These are phyloP conservation scores for Poecilia wingei DNA, from an alignment of 2,797 vertebrate genomes.

Conservation along the genomic window DNA sequence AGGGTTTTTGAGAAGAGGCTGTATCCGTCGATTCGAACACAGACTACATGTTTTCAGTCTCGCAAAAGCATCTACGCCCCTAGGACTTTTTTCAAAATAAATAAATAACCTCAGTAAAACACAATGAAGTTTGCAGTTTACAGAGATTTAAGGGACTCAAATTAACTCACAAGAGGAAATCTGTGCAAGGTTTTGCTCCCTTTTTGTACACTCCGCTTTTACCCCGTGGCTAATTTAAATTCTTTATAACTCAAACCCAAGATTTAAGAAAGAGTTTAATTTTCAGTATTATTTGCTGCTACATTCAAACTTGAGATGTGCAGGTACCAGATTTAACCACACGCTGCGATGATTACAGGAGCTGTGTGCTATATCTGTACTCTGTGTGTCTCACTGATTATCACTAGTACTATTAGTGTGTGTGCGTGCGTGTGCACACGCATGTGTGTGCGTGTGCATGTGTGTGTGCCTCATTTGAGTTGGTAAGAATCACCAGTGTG, in stretches of 20 bases:
- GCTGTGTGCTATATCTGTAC: conserved; percentile 34
- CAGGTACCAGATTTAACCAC: conserved; percentile 15
- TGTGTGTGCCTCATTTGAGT: not conserved
- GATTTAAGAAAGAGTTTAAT: not conserved
- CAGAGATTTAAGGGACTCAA: not conserved
- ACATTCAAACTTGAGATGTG: not conserved
- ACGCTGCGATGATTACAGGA: conserved; percentile 26
- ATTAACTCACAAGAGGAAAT: not conserved
- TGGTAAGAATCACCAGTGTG: not conserved
- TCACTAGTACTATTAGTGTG: conserved; percentile 36
- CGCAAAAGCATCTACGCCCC: not conserved
- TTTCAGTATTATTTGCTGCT: not conserved
- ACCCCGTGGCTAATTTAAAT: not conserved
- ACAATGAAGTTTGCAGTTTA: too few relatives aligned
- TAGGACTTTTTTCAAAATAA: not conserved
- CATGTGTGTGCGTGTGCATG: not conserved
- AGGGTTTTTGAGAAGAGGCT: not conserved
- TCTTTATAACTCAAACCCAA: not conserved
- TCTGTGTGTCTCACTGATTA: conserved; percentile 18
- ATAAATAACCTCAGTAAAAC: too few relatives aligned
- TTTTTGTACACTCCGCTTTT: not conserved
- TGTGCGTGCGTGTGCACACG: fast-evolving
- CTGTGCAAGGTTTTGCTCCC: not conserved
- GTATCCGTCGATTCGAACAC: not conserved
- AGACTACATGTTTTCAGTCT: not conserved